phyloP scores from a whole-genome alignment of 2,888 invertebrate genomes.

The Acronicta aceris region DNA sequence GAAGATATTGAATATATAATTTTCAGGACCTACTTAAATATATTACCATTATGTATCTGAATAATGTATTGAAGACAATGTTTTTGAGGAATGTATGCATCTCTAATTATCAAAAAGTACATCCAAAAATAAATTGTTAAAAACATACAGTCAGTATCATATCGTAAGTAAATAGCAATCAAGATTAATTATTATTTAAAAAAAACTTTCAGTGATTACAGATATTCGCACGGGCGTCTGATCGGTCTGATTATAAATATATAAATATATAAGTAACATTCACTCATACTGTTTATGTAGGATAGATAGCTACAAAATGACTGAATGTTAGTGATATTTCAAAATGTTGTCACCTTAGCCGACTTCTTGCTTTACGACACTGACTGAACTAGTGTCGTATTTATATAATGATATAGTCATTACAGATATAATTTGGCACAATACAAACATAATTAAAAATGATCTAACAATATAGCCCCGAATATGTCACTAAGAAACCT shows the following conservation, averaged over 20 bases:
- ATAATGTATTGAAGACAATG: slow-evolving; percentile 8
- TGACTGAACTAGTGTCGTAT: slow-evolving; percentile 32
- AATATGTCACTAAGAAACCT: slow-evolving; percentile 4
- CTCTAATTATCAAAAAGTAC: slow-evolving; percentile 36
- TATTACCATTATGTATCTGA: neutral
- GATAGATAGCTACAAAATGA: too few species aligned
- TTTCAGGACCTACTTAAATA: slow-evolving; percentile 10
- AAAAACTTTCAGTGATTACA: too few species aligned
- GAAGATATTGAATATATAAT: slow-evolving; percentile 9
- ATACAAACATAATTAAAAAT: slow-evolving; percentile 42
- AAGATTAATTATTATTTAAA: too few species aligned
- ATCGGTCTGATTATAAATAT: too few species aligned
- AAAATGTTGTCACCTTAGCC: too few species aligned
- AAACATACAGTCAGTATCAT: too few species aligned
- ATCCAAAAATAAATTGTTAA: slow-evolving; percentile 51
- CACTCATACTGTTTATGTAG: too few species aligned
- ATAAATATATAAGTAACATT: too few species aligned
- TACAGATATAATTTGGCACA: slow-evolving; percentile 52
- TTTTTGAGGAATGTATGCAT: slow-evolving; percentile 45
- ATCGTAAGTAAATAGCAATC: too few species aligned
- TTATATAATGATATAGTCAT: slow-evolving; percentile 35
- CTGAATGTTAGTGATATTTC: too few species aligned
- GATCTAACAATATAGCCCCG: slow-evolving; percentile 54
- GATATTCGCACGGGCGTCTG: too few species aligned
- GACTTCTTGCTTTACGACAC: too few species aligned